Evolutionary conservation across 53 echinoderm and acorn worm species (phyloP).

Genomic region (Temnopleurus reevesii): DNA sequence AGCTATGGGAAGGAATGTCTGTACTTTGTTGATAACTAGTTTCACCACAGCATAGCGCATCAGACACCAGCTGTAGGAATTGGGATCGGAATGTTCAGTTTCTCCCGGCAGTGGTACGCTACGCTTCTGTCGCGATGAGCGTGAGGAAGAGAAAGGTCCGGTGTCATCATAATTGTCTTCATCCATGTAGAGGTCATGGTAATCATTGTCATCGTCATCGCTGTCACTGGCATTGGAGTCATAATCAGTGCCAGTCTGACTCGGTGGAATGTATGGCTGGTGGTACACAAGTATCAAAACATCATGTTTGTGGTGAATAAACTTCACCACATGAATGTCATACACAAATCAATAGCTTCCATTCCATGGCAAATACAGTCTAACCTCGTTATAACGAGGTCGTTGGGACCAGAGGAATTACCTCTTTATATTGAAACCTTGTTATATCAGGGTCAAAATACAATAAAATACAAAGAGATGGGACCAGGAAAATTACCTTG

Average conservation of each 20-base stretch:
- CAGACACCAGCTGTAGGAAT: slow-evolving; percentile 98
- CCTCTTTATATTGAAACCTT: too few relatives aligned
- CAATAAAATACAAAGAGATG: too few relatives aligned
- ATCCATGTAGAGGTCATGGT: slow-evolving; percentile 63
- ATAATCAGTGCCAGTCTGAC: slow-evolving; percentile 80
- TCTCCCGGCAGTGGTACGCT: slow-evolving; percentile 59
- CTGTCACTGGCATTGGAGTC: slow-evolving; percentile 96
- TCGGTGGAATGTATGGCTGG: slow-evolving; percentile 83
- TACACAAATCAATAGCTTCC: too few relatives aligned
- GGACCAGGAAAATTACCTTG: too few relatives aligned
- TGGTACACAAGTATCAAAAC: too few relatives aligned
- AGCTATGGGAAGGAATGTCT: slow-evolving; percentile 77
- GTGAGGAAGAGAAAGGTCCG: slow-evolving; percentile 48
- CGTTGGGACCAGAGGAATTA: too few relatives aligned
- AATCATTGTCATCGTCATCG: slow-evolving; percentile 78
- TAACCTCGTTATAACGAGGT: too few relatives aligned
- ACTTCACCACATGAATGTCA: too few relatives aligned
- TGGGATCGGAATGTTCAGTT: slow-evolving; percentile 79
- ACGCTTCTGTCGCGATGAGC: slow-evolving; percentile 41
- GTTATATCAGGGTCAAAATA: too few relatives aligned
- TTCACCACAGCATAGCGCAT: slow-evolving; percentile 87
- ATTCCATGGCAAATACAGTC: too few relatives aligned
- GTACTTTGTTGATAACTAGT: slow-evolving; percentile 79
- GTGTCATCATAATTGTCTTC: slow-evolving; percentile 59
- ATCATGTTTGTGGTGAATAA: too few relatives aligned